Base-by-base conservation (phyloP, 2,113 vertebrate genomes). In the Nyctereutes procyonoides region DNA sequence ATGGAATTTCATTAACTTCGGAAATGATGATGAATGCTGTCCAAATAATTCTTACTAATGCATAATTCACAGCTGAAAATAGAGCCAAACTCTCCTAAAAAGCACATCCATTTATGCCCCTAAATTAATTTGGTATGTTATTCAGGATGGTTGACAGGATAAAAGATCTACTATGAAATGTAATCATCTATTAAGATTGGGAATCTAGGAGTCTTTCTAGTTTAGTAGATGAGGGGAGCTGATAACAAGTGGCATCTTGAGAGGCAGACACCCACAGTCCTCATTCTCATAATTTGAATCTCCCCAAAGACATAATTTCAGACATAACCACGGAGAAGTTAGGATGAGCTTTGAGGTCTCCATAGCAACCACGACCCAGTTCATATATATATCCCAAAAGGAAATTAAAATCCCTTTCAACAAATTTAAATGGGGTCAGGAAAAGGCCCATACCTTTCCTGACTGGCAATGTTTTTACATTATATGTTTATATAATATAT, bases 321-420 rank as follows among this genome's bases (percentile, higher is more conserved):
- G 96, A 97, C 85, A 96, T 96, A 98, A 98, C 97, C 98, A 98
- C 73, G 97, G 96, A 98, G 95, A 98, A 96, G 90, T 98, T 98
- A 98, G 97, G 97, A 98, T 98, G 97, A 99, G 93, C 97, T 98
- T 98, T 98, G 94, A 98, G 97, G 95, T 98, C 97, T 95, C 98
- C 98, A 98, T 98, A 98, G 98, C 98, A 99, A 98, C 98, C 95
- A 96, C 95, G 74, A 91, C 77, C 98, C 97, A 98, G 98, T 97
- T 98, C 97, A 97, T 96, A 84, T 63, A 84, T 96, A 88, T 97
- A 98, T 81, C 95, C 90, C 55, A 74, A 98, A 97, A 98, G 97
- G 90, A 96, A 96, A 95, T 90, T 95, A 85, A 96, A 96, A 84
- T 97, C 84, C 97, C 73, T 98, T 96, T 98, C 69, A 43, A 58